A percentile compares a stretch with the other conserved stretches of the same genome.
Evolutionary conservation across 2,888 invertebrate genomes (phyloP).

Genomic region (Chalcis sispes): DNA sequence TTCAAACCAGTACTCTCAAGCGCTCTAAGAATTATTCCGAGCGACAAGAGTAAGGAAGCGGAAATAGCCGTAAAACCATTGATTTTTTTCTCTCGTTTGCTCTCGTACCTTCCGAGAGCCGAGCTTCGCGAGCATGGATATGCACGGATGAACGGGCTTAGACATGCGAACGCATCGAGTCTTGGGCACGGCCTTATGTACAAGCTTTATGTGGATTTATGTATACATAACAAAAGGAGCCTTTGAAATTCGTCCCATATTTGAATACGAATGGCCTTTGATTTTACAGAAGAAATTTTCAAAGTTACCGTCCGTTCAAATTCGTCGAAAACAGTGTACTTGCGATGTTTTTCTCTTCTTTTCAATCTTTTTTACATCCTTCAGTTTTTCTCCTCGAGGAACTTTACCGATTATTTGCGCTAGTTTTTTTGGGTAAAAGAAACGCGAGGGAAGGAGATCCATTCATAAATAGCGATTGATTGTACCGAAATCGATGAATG

Average conservation of each 20-base stretch:
- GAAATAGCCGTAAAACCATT: conserved; percentile 48
- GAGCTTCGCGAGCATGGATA: too few relatives aligned
- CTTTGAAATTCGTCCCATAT: conserved; percentile 39
- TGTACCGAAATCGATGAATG: too few relatives aligned
- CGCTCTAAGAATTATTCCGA: background rate
- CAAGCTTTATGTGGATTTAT: background rate
- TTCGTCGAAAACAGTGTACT: background rate
- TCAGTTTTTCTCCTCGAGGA: too few relatives aligned
- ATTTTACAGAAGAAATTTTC: conserved; percentile 17
- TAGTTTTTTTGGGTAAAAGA: background rate
- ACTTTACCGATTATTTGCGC: conserved; percentile 4
- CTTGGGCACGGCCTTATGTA: background rate
- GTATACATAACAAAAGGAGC: conserved; percentile 3
- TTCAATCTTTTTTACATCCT: too few relatives aligned
- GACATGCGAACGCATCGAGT: conserved; percentile 10
- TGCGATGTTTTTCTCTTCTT: background rate
- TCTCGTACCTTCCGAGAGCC: too few relatives aligned
- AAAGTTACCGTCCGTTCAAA: background rate
- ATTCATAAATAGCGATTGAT: too few relatives aligned
- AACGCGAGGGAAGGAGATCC: background rate
- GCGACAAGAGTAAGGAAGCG: conserved; percentile 32
- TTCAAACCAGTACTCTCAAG: background rate
- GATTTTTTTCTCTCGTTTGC: background rate
- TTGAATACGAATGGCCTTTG: conserved; percentile 44
- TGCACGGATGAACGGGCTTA: conserved; percentile 18